phyloP scores from a whole-genome alignment of 2,888 invertebrate genomes.

The Clanis bilineata region DNA sequence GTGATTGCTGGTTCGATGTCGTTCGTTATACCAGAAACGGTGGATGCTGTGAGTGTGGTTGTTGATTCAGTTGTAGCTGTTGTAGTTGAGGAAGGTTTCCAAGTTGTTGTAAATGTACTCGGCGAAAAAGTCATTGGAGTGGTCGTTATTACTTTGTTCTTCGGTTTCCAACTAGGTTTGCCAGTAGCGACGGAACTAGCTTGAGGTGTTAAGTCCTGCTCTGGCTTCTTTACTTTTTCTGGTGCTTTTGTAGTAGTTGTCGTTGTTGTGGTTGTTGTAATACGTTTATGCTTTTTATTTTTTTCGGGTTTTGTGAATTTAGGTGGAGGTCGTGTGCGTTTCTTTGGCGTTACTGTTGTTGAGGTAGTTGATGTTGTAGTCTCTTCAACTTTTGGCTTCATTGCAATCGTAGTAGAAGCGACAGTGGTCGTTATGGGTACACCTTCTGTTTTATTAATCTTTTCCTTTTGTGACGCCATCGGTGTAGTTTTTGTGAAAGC shows the following conservation, averaged over 20 bases:
- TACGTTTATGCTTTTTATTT: constrained; percentile 66
- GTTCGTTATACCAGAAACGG: constrained; percentile 23
- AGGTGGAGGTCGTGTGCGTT: constrained; percentile 68
- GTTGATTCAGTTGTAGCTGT: constrained; percentile 33
- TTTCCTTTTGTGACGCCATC: constrained; percentile 53
- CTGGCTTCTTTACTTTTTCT: constrained; percentile 46
- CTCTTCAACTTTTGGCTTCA: constrained; percentile 16
- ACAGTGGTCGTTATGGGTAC: constrained; percentile 36
- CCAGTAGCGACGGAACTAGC: constrained; percentile 59
- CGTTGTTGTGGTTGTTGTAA: constrained; percentile 55
- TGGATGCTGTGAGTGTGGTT: constrained; percentile 24
- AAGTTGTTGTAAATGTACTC: constrained; percentile 36
- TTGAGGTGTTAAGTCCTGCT: constrained; percentile 59
- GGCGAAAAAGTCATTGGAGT: constrained; percentile 30
- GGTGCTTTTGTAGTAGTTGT: constrained; percentile 46
- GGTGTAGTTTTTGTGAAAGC: constrained; percentile 73
- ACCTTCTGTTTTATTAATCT: constrained; percentile 34
- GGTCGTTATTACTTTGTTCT: constrained; percentile 32
- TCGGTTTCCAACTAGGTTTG: constrained; percentile 18
- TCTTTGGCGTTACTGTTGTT: constrained; percentile 51
- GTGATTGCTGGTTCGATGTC: constrained; percentile 36
- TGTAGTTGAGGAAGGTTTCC: constrained; percentile 32
- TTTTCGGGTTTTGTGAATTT: constrained; percentile 61
- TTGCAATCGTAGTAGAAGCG: constrained; percentile 29
- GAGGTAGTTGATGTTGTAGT: constrained; percentile 39